Evolutionary conservation across 2,113 vertebrate genomes (phyloP), one percentile per base, ranked within the genome.

Genomic region (Plotosus lineatus): DNA sequence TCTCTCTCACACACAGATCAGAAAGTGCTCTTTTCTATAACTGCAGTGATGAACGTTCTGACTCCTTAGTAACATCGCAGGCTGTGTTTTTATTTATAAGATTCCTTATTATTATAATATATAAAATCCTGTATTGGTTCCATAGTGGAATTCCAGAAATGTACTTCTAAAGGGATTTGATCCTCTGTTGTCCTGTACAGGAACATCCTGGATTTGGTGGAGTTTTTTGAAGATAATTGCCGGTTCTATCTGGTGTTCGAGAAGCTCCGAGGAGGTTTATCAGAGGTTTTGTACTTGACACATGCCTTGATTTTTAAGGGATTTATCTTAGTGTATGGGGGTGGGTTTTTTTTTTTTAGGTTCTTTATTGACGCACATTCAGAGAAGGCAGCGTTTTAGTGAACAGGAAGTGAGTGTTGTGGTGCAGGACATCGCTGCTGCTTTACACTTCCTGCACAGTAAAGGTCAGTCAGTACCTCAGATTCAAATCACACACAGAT

Each of bases 211-310:
- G 96, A 99, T 84, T 92, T 99, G 90, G 96, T 99, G 0, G 98
- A 99, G 88, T 99, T 99, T 90, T 99, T 99, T 6, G 98, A 99
- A 88, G 98, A 98, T 82, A 96, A 98, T 65, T 96, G 98, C 55
- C 95, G 95, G 82, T 99, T 99, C 91, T 99, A 97, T 89, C 90
- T 99, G 89, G 97, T 99, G 88, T 99, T 99, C 85, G 97, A 99
- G 87, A 99, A 98, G 94, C 96, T 99, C 88, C 90, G 95, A 86
- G 98, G 98, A 86, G 97, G 97, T 97, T 66, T 31, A 93, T 86
- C 2, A 0, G 78, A 55, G 33, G 14, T 2, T 8, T 51, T 46
- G 15, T 23, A 23, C 5, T 46, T 51, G 28, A 31, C 3, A 11
- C 4, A 0, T 6, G 19, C 21, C 7, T 10, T 9, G 0, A 15